These are phyloP conservation scores for Drosophila cyrtoloma DNA, from an alignment of 2,888 invertebrate genomes.

Conservation along the genomic window DNA sequence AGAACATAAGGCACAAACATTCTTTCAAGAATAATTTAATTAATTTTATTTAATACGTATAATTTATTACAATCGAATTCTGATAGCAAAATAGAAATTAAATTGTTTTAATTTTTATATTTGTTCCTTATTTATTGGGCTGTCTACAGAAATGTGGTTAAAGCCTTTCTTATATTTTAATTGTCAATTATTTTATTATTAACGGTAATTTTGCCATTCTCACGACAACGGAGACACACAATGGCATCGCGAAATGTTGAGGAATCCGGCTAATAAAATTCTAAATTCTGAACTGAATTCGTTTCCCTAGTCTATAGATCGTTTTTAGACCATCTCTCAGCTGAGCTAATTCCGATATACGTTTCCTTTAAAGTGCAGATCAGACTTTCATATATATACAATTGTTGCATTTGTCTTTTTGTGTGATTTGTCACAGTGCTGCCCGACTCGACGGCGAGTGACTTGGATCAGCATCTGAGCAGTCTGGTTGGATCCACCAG, in stretches of 20 bases:
- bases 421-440: constrained; percentile 86
- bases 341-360: neutral
- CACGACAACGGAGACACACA: too few species aligned
- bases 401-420: neutral
- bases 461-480: constrained; percentile 90
- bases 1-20: too few species aligned
- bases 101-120: neutral
- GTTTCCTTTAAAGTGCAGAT: neutral
- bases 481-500: constrained; percentile 87
- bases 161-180: too few species aligned
- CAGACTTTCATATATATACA: neutral
- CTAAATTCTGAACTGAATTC: neutral
- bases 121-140: neutral
- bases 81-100: neutral
- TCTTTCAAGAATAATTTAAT: too few species aligned
- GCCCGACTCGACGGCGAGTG: constrained; percentile 91
- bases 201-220: too few species aligned
- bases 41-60: too few species aligned
- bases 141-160: too few species aligned
- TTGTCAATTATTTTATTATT: too few species aligned
- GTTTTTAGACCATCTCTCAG: neutral
- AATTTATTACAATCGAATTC: too few species aligned
- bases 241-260: neutral
- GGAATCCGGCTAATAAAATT: neutral
- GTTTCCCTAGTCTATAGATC: neutral